Evolutionary conservation across 2,113 vertebrate genomes (phyloP), one percentile per base, ranked within the genome.

Genomic region (Passer domesticus): DNA sequence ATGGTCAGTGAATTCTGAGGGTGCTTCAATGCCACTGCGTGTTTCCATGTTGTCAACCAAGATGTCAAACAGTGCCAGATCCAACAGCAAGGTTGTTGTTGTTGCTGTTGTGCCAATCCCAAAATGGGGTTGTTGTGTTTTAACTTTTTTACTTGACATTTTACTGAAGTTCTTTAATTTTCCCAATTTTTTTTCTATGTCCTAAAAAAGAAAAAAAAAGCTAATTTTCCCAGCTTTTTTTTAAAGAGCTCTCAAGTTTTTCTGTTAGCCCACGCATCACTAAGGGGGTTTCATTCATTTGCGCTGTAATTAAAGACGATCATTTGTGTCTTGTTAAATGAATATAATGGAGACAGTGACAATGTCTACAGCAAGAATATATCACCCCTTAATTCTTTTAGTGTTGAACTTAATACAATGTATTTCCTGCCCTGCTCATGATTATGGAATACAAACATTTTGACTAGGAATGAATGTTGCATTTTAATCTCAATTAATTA

Each of bases 221-320:
- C 39, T 39, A 39, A 13, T 41, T 41, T 41, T 41, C 39, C 39
- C 39, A 41, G 39, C 13, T 41, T 6, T 18, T 64, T 89, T 53
- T 66, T 1, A 13, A 62, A 78, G 12, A 70, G 22, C 10, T 56
- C 8, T 39, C 7, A 31, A 35, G 14, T 44, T 70, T 79, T 82
- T 70, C 47, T 53, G 14, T 25, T 47, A 33, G 16, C 8, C 24
- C 10, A 15, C 15, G 21, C 7, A 43, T 22, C 10, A 58, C 28
- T 78, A 47, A 37, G 0, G 1, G 8, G 3, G 4, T 66, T 20
- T 72, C 6, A 37, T 13, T 23, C 13, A 22, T 23, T 58, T 82
- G 24, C 44, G 15, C 20, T 46, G 13, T n/a, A 78, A 13, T 50
- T 74, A 72, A 82, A 53, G 22, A 79, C 30, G 31, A 50, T 20